These are phyloP conservation scores for Ceratotherium simum DNA, from an alignment of 2,113 vertebrate genomes.

Conservation along the genomic window DNA sequence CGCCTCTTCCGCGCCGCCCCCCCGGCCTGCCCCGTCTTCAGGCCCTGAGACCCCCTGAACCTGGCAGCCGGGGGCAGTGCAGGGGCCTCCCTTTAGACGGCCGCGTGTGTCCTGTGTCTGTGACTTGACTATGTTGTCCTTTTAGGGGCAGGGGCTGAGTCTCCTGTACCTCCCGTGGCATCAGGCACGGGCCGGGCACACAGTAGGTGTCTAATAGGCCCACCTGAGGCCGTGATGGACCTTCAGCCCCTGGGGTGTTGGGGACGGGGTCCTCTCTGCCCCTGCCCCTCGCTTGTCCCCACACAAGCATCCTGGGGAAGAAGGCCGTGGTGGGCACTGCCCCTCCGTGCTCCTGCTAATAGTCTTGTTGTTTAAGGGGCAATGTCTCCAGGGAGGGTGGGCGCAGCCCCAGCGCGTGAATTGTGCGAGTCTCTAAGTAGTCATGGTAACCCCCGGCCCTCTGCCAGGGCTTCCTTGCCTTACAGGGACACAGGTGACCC, in stretches of 20 bases:
- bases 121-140: background rate
- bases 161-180: background rate
- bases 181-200: background rate
- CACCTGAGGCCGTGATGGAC: background rate
- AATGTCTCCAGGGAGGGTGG: background rate
- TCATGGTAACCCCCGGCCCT: accelerated
- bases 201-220: background rate
- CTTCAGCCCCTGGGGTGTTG: background rate
- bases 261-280: background rate
- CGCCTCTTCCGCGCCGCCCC: accelerated
- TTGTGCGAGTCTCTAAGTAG: accelerated
- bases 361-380: background rate
- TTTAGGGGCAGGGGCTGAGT: background rate
- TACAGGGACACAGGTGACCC: background rate
- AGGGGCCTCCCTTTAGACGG: background rate
- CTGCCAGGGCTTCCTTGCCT: background rate
- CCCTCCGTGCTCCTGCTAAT: background rate
- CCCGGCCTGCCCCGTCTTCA: background rate
- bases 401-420: background rate
- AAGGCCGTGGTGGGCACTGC: background rate
- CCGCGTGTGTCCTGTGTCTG: background rate
- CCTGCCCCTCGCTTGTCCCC: background rate
- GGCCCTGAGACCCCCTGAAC: background rate
- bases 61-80: background rate
- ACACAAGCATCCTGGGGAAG: background rate